These are phyloP conservation scores for Nothocercus nigrocapillus DNA, from an alignment of 2,113 vertebrate species.

Conservation along the genomic window DNA sequence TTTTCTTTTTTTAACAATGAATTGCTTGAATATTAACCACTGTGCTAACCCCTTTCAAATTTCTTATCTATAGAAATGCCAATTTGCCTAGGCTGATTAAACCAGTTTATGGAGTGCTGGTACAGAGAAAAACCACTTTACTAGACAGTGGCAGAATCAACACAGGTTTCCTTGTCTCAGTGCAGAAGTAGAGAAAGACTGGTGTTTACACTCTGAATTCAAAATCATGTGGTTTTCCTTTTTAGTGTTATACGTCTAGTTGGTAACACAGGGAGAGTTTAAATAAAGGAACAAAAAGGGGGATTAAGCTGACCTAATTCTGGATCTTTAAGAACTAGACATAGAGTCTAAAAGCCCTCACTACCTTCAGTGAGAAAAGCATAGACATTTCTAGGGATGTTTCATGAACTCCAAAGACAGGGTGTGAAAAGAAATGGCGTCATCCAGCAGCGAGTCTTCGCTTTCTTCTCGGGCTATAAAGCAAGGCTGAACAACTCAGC, in stretches of 20 bases:
- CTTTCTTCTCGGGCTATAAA: neutral
- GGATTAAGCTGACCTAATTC: neutral
- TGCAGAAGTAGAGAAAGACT: neutral
- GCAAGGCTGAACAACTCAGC: neutral
- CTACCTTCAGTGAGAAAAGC: neutral
- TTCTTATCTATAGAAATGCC: neutral
- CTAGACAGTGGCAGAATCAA: neutral
- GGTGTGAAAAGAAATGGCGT: neutral
- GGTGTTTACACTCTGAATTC: neutral
- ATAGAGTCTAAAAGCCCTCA: neutral
- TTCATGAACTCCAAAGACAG: neutral
- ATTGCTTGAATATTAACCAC: fast-evolving
- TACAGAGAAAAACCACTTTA: neutral
- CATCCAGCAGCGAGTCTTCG: neutral
- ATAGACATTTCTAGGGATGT: neutral
- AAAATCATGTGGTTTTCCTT: neutral
- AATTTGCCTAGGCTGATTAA: neutral
- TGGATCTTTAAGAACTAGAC: neutral
- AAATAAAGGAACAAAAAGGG: neutral
- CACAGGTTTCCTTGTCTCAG: neutral
- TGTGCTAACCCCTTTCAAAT: neutral
- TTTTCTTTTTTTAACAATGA: neutral
- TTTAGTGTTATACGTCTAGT: neutral
- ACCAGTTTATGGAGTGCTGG: neutral
- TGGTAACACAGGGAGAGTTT: neutral